These are phyloP conservation scores for Bradynema listronoti DNA, from an alignment of 1,140 invertebrate genomes.

Conservation along the genomic window DNA sequence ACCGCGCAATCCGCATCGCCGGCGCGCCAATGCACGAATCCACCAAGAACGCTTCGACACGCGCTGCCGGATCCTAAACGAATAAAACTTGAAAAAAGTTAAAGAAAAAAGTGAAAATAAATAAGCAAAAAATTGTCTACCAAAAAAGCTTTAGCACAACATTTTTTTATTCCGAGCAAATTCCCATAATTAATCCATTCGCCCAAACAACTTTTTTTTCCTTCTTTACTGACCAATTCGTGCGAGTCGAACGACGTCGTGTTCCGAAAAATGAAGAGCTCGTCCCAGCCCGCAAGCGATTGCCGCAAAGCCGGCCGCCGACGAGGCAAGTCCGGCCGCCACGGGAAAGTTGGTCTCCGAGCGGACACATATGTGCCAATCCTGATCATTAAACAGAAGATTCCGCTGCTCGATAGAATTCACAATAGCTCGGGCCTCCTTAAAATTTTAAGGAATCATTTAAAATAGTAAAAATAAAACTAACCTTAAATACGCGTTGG, in stretches of 20 bases:
- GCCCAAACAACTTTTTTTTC: no score
- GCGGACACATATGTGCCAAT: background rate
- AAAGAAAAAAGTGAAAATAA: background rate
- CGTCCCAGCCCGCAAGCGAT: slow-evolving; percentile 50
- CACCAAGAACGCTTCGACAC: slow-evolving; percentile 85
- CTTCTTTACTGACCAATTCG: slow-evolving; percentile 59
- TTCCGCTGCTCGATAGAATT: background rate
- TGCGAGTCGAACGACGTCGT: slow-evolving; percentile 63
- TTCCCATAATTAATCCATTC: no score
- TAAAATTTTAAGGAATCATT: no score
- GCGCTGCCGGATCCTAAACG: slow-evolving; percentile 83
- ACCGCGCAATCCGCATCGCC: slow-evolving; percentile 73
- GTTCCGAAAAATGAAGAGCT: slow-evolving; percentile 35
- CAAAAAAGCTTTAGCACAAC: no score
- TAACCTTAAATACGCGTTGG: slow-evolving; percentile 30
- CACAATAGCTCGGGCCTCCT: background rate
- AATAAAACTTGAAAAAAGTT: slow-evolving; percentile 16
- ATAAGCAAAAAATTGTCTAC: no score
- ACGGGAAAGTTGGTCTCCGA: slow-evolving; percentile 98
- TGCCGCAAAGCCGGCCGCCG: slow-evolving; percentile 87
- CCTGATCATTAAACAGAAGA: background rate
- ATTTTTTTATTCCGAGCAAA: no score
- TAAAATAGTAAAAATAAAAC: no score
- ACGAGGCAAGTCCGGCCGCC: slow-evolving; percentile 91
- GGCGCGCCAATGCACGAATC: slow-evolving; percentile 82